Percentiles rank a stretch among this genome's conserved stretches.
These are phyloP conservation scores for Entosphenus tridentatus DNA, from an alignment of 2,113 vertebrate species.

Conservation along the genomic window DNA sequence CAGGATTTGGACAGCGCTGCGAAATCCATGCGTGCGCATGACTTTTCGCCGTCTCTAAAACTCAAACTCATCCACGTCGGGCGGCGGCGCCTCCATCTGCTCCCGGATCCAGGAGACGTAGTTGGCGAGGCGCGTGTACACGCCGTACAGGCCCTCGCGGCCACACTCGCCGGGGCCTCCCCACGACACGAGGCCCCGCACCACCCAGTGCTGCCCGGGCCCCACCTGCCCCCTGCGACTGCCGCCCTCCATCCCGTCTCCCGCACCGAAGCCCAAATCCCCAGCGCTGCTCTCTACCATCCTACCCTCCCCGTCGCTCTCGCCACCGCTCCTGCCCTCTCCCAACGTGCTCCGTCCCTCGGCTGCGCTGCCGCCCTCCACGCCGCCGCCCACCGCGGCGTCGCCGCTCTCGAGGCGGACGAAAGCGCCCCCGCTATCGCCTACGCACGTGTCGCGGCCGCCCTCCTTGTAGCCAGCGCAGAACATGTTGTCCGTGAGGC, in stretches of 20 bases:
- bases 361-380: too few species aligned
- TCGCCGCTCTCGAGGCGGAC: constrained; percentile 22
- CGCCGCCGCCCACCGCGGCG: neutral
- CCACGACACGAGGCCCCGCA: constrained; percentile 79
- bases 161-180: constrained; percentile 76
- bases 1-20: too few species aligned
- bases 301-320: constrained; percentile 61
- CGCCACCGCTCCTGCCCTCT: constrained; percentile 62
- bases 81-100: constrained; percentile 15
- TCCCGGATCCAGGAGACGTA: constrained; percentile 48
- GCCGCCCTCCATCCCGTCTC: neutral
- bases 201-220: constrained; percentile 36
- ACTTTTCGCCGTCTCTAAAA: too few species aligned
- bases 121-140: constrained; percentile 67
- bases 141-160: constrained; percentile 68
- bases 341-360: constrained; percentile 24
- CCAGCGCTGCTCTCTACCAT: too few species aligned
- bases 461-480: constrained; percentile 70
- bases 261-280: too few species aligned
- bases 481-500: constrained; percentile 87
- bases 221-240: constrained; percentile 21
- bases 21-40: too few species aligned
- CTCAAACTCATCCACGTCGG: too few species aligned
- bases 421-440: constrained; percentile 78
- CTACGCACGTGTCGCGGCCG: constrained; percentile 67